These are phyloP conservation scores for Sceloporus tristichus DNA, from an alignment of 2,113 vertebrate species.

Conservation along the genomic window DNA sequence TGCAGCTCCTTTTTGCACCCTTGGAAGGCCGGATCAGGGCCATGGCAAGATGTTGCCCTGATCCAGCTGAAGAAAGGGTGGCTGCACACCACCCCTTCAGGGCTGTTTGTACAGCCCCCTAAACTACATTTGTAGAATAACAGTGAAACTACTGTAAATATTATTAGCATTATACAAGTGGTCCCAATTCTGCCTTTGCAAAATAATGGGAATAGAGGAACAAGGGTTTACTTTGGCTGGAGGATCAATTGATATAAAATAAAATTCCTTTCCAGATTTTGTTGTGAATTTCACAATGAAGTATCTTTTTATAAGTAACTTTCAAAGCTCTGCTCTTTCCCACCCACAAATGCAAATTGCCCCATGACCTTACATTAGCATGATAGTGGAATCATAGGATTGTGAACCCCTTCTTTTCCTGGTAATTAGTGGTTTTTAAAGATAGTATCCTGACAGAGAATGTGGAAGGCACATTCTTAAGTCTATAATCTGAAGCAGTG, in stretches of 20 bases:
- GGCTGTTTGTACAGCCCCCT: too few species aligned
- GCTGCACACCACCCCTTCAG: too few species aligned
- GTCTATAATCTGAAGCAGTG: background rate
- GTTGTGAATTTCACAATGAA: too few species aligned
- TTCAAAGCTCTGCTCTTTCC: too few species aligned
- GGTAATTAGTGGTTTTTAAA: background rate
- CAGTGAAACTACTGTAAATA: background rate
- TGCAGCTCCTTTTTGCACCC: too few species aligned
- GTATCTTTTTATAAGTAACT: background rate
- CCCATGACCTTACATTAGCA: background rate
- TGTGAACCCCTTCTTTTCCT: background rate
- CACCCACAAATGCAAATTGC: accelerated
- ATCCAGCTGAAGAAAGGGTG: too few species aligned
- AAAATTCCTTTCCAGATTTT: too few species aligned
- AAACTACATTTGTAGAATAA: background rate
- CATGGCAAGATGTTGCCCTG: too few species aligned
- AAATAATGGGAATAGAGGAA: background rate
- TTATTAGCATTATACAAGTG: background rate
- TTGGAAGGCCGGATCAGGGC: too few species aligned
- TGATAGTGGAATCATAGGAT: background rate
- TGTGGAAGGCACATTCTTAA: background rate
- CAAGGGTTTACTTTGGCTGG: background rate
- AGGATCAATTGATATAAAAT: background rate
- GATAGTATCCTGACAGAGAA: background rate
- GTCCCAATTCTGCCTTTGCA: background rate